Evolutionary conservation across 2,797 vertebrate species (phyloP), one percentile per base, ranked within the genome.

Genomic region (Catostomus latipinnis): DNA sequence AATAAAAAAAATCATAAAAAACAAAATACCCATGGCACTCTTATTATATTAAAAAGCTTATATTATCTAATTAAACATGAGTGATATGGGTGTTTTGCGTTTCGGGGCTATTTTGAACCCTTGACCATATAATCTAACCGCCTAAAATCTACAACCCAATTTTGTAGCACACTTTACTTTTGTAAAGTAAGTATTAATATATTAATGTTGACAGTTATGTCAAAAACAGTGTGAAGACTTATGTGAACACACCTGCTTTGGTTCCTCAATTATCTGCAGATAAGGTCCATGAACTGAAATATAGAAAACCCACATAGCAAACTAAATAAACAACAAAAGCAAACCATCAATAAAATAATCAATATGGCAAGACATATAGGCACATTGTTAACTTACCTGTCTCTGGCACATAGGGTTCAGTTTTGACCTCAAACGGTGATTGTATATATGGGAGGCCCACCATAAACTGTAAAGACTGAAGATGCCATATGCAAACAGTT

Each of bases 241-340:
- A 6, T 69, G 22, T 1, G 0, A 11, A 16, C 88, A 93, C 88
- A 98, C 98, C 95, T 98, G 96, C 91, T 98, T 99, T 16, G 98
- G 98, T 87, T 99, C 97, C 84, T 98, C 98, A 0, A 99, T 95
- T 76, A 99, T 98, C 76, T 96, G 94, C 58, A 99, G 91, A 82
- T 96, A 98, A 1, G 98, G 97, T 13, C 96, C 96, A 80, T 97
- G 94, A 88, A 88, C 98, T 98, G 87, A 22, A 90, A 87, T 61
- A 65, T 70, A 65, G 5, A 74, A 2, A 62, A 5, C 13, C 34
- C 34, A 3, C 16, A 45, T 13, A 16, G 16, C n/a, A 69, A 34
- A 34, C 34, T 34, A n/a, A 63, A 61, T 4, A 10, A 6, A 70
- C 4, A 67, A 58, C 6, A 16, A 53, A 53, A 18, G 0, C 54